A percentile compares a stretch with the other conserved stretches of the same genome.
phyloP scores from a whole-genome alignment of 2,888 invertebrate species.

The Amblyjoppa fuscipennis region DNA sequence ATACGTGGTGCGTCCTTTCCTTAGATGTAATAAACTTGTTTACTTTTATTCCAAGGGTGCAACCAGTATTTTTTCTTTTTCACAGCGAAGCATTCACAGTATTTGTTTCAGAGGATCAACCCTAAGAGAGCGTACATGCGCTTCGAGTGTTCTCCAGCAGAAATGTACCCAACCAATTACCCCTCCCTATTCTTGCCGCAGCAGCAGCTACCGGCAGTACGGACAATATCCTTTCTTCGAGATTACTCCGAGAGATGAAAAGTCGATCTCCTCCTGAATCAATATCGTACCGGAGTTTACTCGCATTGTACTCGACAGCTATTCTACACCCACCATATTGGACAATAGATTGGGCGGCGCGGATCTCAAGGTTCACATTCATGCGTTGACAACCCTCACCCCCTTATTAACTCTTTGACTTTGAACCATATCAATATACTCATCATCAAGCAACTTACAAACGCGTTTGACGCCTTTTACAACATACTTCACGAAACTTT shows the following conservation, averaged over 20 bases:
- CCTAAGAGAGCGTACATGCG: conserved; percentile 41
- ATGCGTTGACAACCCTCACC: conserved; percentile 33
- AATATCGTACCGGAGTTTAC: conserved; percentile 61
- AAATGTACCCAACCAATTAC: conserved; percentile 65
- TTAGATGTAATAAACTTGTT: too few species aligned
- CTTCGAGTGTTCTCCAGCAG: conserved; percentile 51
- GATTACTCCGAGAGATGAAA: conserved; percentile 67
- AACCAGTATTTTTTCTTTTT: too few species aligned
- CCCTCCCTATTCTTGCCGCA: conserved; percentile 14
- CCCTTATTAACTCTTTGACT: conserved; percentile 29
- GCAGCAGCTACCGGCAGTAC: conserved; percentile 59
- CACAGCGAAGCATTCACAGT: too few species aligned
- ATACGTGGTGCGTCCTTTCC: too few species aligned
- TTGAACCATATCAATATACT: conserved; percentile 49
- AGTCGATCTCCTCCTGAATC: conserved; percentile 68
- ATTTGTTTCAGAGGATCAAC: too few species aligned
- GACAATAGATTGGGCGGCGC: conserved; percentile 62
- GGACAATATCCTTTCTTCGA: conserved; percentile 67
- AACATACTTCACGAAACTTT: too few species aligned
- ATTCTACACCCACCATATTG: conserved; percentile 48
- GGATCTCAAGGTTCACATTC: conserved; percentile 55
- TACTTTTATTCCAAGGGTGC: too few species aligned
- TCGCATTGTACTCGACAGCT: conserved; percentile 60
- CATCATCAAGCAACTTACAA: conserved; percentile 18
- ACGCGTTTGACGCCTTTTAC: background rate